These are phyloP conservation scores for Heliconius hortense DNA, from an alignment of 2,888 invertebrate genomes.

Conservation along the genomic window DNA sequence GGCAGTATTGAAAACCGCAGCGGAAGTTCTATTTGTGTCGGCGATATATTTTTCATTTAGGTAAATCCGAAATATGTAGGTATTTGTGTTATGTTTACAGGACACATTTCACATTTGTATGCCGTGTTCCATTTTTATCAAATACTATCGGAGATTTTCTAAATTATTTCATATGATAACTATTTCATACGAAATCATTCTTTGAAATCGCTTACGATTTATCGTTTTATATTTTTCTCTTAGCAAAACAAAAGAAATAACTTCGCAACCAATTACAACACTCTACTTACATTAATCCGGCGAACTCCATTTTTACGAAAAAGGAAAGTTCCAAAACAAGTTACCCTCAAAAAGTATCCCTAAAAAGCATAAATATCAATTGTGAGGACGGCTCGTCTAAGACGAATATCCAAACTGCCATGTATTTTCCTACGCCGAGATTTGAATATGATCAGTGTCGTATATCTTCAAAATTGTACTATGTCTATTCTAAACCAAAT, in stretches of 20 bases:
- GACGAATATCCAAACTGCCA: conserved; percentile 59
- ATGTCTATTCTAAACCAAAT: conserved; percentile 10
- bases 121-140: no score
- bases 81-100: background rate
- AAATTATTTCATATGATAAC: background rate
- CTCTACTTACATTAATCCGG: conserved; percentile 73
- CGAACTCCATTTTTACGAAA: conserved; percentile 61
- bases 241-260: conserved; percentile 71
- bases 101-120: background rate
- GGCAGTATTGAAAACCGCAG: conserved; percentile 35
- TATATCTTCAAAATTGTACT: conserved; percentile 45
- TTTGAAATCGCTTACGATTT: conserved; percentile 54
- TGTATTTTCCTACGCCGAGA: conserved; percentile 67
- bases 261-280: conserved; percentile 73
- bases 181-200: conserved; percentile 68
- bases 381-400: conserved; percentile 63
- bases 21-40: conserved; percentile 19
- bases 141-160: background rate
- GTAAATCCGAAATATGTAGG: conserved; percentile 36
- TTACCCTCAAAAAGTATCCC: conserved; percentile 64
- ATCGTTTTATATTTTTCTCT: conserved; percentile 70
- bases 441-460: conserved; percentile 66
- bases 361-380: conserved; percentile 74
- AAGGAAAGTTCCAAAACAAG: conserved; percentile 72
- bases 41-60: conserved; percentile 22